A percentile compares a stretch with the other conserved stretches of the same genome.
Evolutionary conservation across 2,888 invertebrate species (phyloP).

Genomic region (Eudasyphora cyanicolor): DNA sequence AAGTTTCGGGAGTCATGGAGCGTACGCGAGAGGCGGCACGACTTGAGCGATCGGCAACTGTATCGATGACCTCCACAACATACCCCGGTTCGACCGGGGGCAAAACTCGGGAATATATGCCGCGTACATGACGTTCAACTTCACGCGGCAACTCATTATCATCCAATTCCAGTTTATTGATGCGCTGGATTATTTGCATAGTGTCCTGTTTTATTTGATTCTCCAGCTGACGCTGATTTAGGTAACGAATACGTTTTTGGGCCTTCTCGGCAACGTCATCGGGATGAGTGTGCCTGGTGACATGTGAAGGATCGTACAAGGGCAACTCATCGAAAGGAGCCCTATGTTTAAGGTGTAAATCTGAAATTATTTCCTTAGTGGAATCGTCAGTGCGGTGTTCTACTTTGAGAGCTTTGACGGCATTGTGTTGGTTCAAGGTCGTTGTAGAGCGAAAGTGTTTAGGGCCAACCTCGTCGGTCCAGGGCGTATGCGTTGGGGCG

Average conservation of each 20-base stretch:
- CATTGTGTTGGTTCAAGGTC: neutral
- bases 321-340: conserved; percentile 5
- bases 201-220: conserved; percentile 17
- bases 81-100: neutral
- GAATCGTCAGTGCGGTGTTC: neutral
- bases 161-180: conserved; percentile 1
- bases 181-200: conserved; percentile 8
- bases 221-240: conserved; percentile 17
- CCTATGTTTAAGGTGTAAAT: neutral
- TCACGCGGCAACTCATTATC: neutral
- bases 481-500: neutral
- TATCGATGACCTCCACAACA: neutral
- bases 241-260: neutral
- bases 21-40: neutral
- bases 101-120: neutral
- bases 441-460: conserved; percentile 10
- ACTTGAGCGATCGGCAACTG: neutral
- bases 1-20: neutral
- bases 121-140: conserved; percentile 11
- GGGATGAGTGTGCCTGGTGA: conserved; percentile 6
- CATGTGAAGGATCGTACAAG: neutral
- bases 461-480: neutral
- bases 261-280: neutral
- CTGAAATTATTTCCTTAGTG: neutral
- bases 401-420: neutral